Evolutionary conservation across 2,797 vertebrate genomes (phyloP).

Genomic region (Pogonophryne albipinna): DNA sequence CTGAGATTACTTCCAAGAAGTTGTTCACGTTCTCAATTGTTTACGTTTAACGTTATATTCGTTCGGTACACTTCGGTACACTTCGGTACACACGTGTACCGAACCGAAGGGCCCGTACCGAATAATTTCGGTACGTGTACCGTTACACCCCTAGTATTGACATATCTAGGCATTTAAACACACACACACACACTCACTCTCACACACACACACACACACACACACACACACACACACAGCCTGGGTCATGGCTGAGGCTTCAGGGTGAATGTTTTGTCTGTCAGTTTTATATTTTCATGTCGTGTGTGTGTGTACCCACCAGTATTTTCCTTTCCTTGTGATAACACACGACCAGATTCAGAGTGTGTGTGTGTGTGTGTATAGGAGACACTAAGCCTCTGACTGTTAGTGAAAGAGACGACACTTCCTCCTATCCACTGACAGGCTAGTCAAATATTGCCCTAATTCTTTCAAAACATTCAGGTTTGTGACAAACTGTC

Average conservation of each 20-base stretch:
- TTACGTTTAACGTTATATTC: too few species aligned
- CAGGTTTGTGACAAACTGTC: not conserved
- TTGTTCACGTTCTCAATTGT: too few species aligned
- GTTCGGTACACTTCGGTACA: too few species aligned
- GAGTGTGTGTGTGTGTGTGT: slow-evolving; percentile 4
- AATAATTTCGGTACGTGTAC: too few species aligned
- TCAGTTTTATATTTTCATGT: slow-evolving; percentile 25
- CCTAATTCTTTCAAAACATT: not conserved
- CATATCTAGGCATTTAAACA: not conserved
- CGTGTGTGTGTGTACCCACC: slow-evolving; percentile 1
- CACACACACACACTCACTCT: not conserved
- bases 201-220: not conserved
- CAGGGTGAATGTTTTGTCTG: slow-evolving; percentile 45
- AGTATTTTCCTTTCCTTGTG: slow-evolving; percentile 44
- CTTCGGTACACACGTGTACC: too few species aligned
- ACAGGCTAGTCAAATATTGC: not conserved
- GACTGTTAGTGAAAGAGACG: not conserved
- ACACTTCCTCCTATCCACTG: not conserved
- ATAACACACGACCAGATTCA: slow-evolving; percentile 18
- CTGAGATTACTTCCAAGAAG: too few species aligned
- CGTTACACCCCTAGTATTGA: too few species aligned
- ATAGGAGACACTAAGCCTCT: not conserved
- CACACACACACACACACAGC: not conserved
- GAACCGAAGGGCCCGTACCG: too few species aligned
- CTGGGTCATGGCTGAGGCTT: slow-evolving; percentile 45